Conservation (phyloP, 2,113 vertebrate genomes). For the Cinclus cinclus region DNA sequence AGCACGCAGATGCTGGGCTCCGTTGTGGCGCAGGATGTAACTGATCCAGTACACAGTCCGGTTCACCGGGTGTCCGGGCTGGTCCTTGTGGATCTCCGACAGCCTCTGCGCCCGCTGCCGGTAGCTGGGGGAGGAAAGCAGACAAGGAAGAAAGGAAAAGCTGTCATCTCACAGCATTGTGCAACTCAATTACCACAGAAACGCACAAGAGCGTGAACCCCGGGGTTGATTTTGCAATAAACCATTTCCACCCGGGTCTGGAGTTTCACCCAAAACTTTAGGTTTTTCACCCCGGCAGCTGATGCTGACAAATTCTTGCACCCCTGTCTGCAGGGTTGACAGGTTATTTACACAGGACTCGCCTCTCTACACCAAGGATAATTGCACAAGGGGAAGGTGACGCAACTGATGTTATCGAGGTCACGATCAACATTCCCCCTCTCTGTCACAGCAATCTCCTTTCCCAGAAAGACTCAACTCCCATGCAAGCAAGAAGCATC, state of each 20-base stretch:
- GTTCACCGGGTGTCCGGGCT: constrained; percentile 90
- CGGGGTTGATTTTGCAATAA: accelerated
- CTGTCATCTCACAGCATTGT: not conserved
- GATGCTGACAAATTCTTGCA: not conserved
- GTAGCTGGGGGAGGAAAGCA: constrained; percentile 76
- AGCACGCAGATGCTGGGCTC: constrained; percentile 90
- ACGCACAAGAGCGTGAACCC: not conserved
- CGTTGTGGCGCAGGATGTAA: constrained; percentile 91
- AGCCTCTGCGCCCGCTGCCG: constrained; percentile 83
- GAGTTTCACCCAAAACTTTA: not conserved
- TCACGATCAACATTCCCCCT: not conserved
- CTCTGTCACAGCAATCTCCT: not conserved
- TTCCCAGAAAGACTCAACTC: not conserved
- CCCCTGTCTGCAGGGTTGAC: not conserved
- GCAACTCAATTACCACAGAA: not conserved
- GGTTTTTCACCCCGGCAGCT: not conserved
- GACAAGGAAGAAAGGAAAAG: not conserved
- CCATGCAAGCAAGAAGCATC: not conserved
- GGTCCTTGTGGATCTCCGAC: constrained; percentile 95
- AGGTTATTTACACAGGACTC: not conserved
- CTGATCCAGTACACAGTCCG: constrained; percentile 94
- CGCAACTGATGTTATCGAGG: not conserved
- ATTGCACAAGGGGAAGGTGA: not conserved
- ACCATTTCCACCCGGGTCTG: accelerated
- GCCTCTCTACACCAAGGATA: not conserved